phyloP scores from a whole-genome alignment of 1,140 invertebrate genomes.

The Bombus confusus region DNA sequence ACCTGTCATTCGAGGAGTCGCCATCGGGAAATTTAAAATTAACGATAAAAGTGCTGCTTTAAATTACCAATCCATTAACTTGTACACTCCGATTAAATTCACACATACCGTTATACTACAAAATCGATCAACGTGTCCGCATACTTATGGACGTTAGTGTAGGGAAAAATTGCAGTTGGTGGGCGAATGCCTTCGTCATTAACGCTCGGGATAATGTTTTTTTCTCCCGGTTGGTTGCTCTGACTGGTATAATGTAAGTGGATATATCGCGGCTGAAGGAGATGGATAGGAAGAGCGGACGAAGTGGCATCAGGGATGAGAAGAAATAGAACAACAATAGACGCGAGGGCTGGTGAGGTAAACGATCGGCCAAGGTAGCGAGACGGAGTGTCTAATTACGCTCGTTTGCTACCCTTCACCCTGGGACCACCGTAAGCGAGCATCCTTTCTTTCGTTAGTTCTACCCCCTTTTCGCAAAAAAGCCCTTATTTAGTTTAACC shows the following conservation, averaged over 20 bases:
- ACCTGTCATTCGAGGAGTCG: no score
- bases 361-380: conserved; percentile 57
- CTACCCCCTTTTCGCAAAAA: conserved; percentile 17
- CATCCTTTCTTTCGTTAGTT: conserved; percentile 50
- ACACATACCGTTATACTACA: no score
- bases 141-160: no score
- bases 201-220: conserved; percentile 53
- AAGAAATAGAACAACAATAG: conserved; percentile 53
- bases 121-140: no score
- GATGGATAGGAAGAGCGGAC: conserved; percentile 41
- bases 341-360: conserved; percentile 45
- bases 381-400: conserved; percentile 74
- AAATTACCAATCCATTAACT: no score
- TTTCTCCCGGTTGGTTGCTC: conserved; percentile 29
- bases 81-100: no score
- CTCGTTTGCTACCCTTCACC: conserved; percentile 72
- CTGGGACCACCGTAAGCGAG: conserved; percentile 16
- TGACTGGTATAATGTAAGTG: conserved; percentile 55
- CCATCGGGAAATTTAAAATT: no score
- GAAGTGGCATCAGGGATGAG: conserved; percentile 43
- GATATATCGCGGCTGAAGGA: conserved; percentile 56
- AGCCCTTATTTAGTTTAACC: conserved; percentile 64
- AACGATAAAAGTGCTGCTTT: no score
- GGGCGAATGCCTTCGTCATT: conserved; percentile 53
- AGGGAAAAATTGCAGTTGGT: neutral